Conservation (phyloP, 2,888 invertebrate genomes). For the Lasioglossum oenotherae region DNA sequence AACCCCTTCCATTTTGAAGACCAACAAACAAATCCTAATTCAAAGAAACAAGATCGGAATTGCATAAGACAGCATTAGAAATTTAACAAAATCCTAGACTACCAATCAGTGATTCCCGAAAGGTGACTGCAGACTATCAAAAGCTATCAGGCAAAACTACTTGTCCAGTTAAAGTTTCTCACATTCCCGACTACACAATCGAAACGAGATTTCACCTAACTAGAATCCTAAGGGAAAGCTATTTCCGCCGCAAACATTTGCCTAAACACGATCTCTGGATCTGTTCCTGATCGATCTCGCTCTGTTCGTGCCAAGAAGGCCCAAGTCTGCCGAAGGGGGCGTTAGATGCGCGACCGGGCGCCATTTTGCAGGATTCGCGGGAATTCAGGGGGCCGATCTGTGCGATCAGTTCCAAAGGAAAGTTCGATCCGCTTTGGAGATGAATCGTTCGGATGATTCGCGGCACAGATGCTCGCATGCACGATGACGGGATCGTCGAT, state of each 20-base stretch:
- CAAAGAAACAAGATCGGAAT: not conserved
- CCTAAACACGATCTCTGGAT: not conserved
- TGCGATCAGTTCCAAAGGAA: not conserved
- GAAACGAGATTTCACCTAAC: not conserved
- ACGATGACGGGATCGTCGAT: conserved; percentile 75
- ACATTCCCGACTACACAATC: not conserved
- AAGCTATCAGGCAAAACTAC: not conserved
- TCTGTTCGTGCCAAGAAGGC: not conserved
- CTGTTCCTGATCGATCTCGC: not conserved
- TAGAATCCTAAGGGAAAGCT: not conserved
- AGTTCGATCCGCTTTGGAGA: conserved; percentile 41
- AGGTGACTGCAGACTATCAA: not conserved
- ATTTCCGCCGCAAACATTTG: not conserved
- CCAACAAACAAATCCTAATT: not conserved
- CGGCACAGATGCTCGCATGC: conserved; percentile 71
- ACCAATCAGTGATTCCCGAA: not conserved
- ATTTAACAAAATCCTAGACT: not conserved
- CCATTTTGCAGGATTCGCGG: conserved; percentile 19
- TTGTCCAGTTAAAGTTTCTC: not conserved
- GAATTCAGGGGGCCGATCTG: conserved; percentile 12
- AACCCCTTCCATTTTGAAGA: not conserved
- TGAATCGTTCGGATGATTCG: conserved; percentile 61
- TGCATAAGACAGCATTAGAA: not conserved
- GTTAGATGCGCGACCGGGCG: not conserved
- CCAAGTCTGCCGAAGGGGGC: not conserved